Conservation (phyloP, 92 coral and sea anemone species). For the Paramuricea clavata region DNA sequence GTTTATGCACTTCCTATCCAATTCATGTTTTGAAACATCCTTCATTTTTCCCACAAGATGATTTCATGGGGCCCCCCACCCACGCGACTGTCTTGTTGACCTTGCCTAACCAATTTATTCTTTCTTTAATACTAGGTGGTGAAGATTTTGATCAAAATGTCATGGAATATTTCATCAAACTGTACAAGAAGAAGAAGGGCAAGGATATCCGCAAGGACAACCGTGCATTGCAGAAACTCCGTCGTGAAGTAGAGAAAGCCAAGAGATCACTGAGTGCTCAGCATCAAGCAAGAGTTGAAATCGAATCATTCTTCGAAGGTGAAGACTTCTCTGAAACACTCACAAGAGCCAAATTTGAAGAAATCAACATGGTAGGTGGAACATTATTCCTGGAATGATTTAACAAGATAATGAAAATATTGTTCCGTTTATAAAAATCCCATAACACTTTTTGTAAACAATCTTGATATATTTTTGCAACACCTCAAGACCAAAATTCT, state of each 20-base stretch:
- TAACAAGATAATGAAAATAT: no score
- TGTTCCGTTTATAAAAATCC: no score
- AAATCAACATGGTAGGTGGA: slow-evolving; percentile 83
- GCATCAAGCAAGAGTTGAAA: slow-evolving; percentile 98
- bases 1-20: no score
- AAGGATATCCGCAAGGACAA: slow-evolving; percentile 98
- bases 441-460: no score
- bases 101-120: not conserved
- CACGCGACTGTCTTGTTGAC: not conserved
- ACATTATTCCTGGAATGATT: not conserved
- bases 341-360: slow-evolving; percentile 96
- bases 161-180: slow-evolving; percentile 95
- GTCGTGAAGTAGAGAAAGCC: slow-evolving; percentile 99
- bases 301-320: slow-evolving; percentile 95
- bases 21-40: no score
- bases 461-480: no score
- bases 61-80: no score
- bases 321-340: slow-evolving; percentile 99
- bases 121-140: slow-evolving; percentile 88
- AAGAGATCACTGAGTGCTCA: slow-evolving; percentile 96
- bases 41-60: no score
- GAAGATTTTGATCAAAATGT: slow-evolving; percentile 99
- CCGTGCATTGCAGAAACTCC: slow-evolving; percentile 98
- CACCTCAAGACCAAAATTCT: no score
- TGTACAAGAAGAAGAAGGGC: slow-evolving; percentile 99